Base-by-base conservation (phyloP, 1,140 invertebrate genomes). In the Trachelipus rathkii region DNA sequence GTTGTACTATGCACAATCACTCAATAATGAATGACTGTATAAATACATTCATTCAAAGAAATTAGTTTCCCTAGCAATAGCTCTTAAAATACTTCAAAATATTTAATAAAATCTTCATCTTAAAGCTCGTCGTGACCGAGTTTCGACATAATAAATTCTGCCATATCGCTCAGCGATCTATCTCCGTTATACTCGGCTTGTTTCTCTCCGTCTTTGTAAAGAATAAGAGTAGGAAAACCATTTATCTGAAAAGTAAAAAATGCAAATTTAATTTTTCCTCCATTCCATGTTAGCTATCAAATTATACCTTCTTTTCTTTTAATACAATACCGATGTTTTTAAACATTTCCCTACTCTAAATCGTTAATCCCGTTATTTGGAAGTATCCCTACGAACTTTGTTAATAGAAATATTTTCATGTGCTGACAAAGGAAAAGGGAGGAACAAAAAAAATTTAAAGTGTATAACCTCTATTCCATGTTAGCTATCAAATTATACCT, bases 131-230 rank as follows among this genome's bases (percentile, higher is more conserved):
- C 79, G 50, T 81, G 79, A 7, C 43, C 45, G 11, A 78, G 53
- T 43, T 72, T 50, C 23, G 60, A 67, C 7, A 68, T 84, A 21
- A 92, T 86, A 84, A 91, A 92, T 43, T 88, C 87, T 76, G 88
- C 86, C 8, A 92, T 84, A 83, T 91, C 90, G 7, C 91, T 89
- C 9, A 93, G 84, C 7, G 86, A 87, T 50, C 92, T 86, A 43
- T 87, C 87, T n/a, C 92, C 92, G 77, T 87, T 89, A 82, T 93
- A 93, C 82, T 93, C 91, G 0, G 87, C 86, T 19, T 92, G 84
- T 78, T 89, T 89, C 72, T 87, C 84, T 10, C 91, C 91, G 81
- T 91, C 85, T 82, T 88, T 89, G 83, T 91, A 93, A 0, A 92
- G 83, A 45, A 88, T 87, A 5, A 92, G 82, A 7, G 90, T 88